A percentile compares a stretch with the other conserved stretches of the same genome.
These are phyloP conservation scores for Thamnaconus septentrionalis DNA, from an alignment of 2,113 vertebrate species.

Conservation along the genomic window DNA sequence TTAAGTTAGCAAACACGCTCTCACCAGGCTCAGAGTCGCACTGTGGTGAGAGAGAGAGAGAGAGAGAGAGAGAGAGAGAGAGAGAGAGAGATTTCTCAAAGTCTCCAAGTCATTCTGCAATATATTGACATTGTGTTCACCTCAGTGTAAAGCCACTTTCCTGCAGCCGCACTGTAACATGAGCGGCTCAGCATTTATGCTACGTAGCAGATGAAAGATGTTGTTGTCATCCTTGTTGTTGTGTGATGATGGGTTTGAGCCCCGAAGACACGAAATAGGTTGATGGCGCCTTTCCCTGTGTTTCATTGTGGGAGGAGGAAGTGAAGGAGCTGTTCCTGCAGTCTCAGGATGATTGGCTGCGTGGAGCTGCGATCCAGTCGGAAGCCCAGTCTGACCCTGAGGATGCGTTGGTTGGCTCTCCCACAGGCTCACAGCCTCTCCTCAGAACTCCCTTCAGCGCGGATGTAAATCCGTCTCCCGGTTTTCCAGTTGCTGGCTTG, in stretches of 20 bases:
- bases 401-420: constrained; percentile 33
- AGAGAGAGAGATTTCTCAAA: too few relatives aligned
- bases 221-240: too few relatives aligned
- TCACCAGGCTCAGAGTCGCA: too few relatives aligned
- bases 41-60: too few relatives aligned
- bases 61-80: too few relatives aligned
- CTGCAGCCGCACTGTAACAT: constrained; percentile 18
- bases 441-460: constrained; percentile 14
- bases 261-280: constrained; percentile 33
- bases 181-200: background rate
- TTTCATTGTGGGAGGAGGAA: constrained; percentile 26
- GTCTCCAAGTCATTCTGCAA: background rate
- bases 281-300: constrained; percentile 38
- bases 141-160: background rate
- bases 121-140: background rate
- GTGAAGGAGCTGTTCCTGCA: constrained; percentile 39
- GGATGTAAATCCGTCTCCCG: constrained; percentile 23
- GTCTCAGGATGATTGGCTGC: constrained; percentile 43
- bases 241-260: constrained; percentile 33
- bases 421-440: constrained; percentile 9
- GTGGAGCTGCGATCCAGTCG: constrained; percentile 45
- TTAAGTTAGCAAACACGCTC: too few relatives aligned
- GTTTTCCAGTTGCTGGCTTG: constrained; percentile 1
- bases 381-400: constrained; percentile 47
- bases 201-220: too few relatives aligned